Percentiles rank a stretch among this genome's conserved stretches.
phyloP scores from a whole-genome alignment of 2,113 vertebrate species.

The Hemibagrus wyckioides region DNA sequence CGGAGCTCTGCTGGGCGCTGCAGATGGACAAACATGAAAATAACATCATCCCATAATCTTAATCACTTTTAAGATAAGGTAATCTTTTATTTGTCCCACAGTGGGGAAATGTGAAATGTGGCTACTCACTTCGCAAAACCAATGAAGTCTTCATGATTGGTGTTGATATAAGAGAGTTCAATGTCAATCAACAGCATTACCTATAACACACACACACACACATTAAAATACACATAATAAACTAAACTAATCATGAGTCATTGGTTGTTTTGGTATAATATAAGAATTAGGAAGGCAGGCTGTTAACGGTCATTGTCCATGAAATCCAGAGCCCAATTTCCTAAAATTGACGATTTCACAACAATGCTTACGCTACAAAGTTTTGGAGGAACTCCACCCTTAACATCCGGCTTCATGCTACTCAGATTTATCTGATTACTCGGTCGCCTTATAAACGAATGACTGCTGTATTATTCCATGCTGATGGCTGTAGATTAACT shows the following conservation, averaged over 20 bases:
- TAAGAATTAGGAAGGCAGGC: too few species aligned
- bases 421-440: background rate
- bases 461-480: background rate
- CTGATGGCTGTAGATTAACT: background rate
- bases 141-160: conserved; percentile 98
- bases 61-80: background rate
- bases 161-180: conserved; percentile 98
- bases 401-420: background rate
- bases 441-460: background rate
- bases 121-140: conserved; percentile 91
- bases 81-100: background rate
- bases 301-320: too few species aligned
- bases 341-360: background rate
- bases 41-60: background rate
- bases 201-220: conserved; percentile 63
- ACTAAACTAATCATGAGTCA: background rate
- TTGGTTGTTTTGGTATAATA: too few species aligned
- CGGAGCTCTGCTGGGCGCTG: conserved; percentile 87
- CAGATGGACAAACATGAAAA: conserved; percentile 8
- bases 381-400: background rate
- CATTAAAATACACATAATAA: background rate
- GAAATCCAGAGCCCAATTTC: background rate
- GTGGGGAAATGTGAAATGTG: too few species aligned
- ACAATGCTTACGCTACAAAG: background rate
- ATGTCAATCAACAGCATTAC: conserved; percentile 96